A percentile compares a stretch with the other conserved stretches of the same genome.
Conservation (phyloP, 35 echinoderm and acorn worm species). For the Ptychodera flava region DNA sequence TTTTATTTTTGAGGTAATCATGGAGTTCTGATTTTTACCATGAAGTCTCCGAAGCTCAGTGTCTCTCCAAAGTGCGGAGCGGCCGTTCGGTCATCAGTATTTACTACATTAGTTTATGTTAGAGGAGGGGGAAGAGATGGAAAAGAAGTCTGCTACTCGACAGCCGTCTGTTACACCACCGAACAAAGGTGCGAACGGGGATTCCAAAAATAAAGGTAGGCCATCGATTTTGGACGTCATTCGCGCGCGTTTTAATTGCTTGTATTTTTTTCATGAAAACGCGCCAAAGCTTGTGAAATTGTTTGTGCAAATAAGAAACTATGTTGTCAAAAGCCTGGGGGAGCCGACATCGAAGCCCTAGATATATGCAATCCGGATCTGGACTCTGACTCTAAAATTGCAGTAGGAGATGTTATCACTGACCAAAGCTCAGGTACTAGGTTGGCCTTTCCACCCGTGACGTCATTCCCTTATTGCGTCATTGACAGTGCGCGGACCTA, state of each 20-base stretch:
- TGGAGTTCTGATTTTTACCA: constrained; percentile 48
- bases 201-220: constrained; percentile 5
- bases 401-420: too few species aligned
- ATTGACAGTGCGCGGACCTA: too few species aligned
- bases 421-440: too few species aligned
- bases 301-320: too few species aligned
- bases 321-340: too few species aligned
- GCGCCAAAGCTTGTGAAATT: constrained; percentile 45
- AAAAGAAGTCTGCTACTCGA: constrained; percentile 9
- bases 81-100: constrained; percentile 17
- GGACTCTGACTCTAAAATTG: too few species aligned
- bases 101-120: constrained; percentile 11
- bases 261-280: constrained; percentile 18
- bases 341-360: too few species aligned
- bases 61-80: constrained; percentile 54
- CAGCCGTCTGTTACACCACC: neutral
- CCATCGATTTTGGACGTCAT: neutral
- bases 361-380: too few species aligned
- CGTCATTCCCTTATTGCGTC: too few species aligned
- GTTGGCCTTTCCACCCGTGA: too few species aligned
- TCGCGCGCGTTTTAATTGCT: neutral
- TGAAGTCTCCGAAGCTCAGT: constrained; percentile 20
- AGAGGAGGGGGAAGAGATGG: constrained; percentile 21
- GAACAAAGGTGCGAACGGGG: neutral
- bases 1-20: constrained; percentile 60